Base-by-base conservation (phyloP, 2,113 vertebrate genomes). In the Anolis carolinensis region DNA sequence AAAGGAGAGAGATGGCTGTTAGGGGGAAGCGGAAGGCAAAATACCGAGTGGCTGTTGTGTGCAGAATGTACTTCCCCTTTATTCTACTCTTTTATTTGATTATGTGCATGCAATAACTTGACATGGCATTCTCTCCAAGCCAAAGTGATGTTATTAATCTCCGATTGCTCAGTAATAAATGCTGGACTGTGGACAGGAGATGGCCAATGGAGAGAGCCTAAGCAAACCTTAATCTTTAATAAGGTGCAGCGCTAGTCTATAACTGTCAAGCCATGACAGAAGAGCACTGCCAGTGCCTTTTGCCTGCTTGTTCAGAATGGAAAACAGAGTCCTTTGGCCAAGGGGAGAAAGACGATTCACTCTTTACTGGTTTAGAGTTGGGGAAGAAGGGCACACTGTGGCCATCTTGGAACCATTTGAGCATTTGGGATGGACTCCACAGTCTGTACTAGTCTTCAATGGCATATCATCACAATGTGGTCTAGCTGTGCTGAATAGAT, bases 221-320 rank as follows among this genome's bases (percentile, higher is more conserved):
- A 92, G 95, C 94, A 96, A 95, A 82, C 91, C 94, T 95, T 95
- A 93, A 96, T 96, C 96, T 96, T 96, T 97, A 96, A 96, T 96
- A 96, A 97, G 96, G 95, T 95, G 88, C 91, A 92, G 90, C 91
- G 90, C 91, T 92, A 95, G 95, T 97, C 95, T 94, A 93, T 96
- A 96, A 96, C 95, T 96, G 95, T 96, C 96, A 96, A 85, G 83
- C 89, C 83, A 91, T 96, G 95, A 95, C 82, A 77, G 93, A 96
- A 72, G 90, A 94, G 95, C 86, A 68, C 5, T 70, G 87, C 88
- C 89, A 68, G 6, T 70, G 87, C 88, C 89, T 94, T 92, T 92
- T 95, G 93, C 90, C 89, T 91, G 84, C 92, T 95, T 94, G 95
- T 91, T 91, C 86, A 74, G 95, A 96, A 96, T 96, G 89, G 30